Percentiles rank a stretch among this genome's conserved stretches.
Conservation (phyloP, 2,888 invertebrate species). For the Pterostichus madidus region DNA sequence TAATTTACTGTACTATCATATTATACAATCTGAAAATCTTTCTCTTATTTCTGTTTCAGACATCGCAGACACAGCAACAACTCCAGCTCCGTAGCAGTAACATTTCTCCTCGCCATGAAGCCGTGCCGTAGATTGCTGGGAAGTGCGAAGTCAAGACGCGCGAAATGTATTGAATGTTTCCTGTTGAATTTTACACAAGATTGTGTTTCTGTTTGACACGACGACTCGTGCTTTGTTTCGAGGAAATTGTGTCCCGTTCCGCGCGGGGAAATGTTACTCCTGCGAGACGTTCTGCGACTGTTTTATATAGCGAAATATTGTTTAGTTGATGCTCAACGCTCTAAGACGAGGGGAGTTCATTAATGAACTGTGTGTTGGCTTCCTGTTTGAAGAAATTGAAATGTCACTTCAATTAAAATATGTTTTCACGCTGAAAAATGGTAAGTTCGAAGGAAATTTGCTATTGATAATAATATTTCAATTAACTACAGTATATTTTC, state of each 20-base stretch:
- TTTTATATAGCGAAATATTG: constrained; percentile 26
- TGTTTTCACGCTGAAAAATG: not conserved
- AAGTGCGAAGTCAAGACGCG: constrained; percentile 36
- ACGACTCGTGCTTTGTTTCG: constrained; percentile 54
- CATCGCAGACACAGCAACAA: too few species aligned
- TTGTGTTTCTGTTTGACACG: constrained; percentile 62
- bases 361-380: constrained; percentile 25
- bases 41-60: too few species aligned
- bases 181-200: constrained; percentile 64
- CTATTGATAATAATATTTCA: not conserved
- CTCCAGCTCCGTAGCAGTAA: too few species aligned
- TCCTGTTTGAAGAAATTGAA: constrained; percentile 32
- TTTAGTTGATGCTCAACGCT: constrained; percentile 17
- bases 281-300: not conserved
- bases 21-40: too few species aligned
- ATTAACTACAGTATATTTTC: not conserved
- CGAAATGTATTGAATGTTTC: constrained; percentile 62
- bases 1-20: too few species aligned
- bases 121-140: constrained; percentile 4
- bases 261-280: constrained; percentile 27
- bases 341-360: not conserved
- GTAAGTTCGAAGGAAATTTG: not conserved
- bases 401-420: constrained; percentile 49
- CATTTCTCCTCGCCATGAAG: too few species aligned
- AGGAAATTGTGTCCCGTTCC: constrained; percentile 43